Evolutionary conservation across 1,140 invertebrate genomes (phyloP).

Genomic region (Drosophila navojoa): DNA sequence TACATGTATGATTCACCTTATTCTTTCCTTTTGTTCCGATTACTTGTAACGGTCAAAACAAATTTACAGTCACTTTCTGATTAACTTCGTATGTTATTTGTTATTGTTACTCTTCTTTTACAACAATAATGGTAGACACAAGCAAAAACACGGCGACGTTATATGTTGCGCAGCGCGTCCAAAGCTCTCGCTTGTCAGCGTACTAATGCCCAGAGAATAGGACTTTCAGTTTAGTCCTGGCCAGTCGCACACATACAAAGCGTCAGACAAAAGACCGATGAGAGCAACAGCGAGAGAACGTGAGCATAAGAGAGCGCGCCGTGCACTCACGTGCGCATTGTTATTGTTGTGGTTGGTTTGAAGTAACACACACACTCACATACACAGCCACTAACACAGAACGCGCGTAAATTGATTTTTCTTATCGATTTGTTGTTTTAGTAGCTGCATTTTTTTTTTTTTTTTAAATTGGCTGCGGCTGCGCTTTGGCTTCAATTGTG

Average conservation of each 20-base stretch:
- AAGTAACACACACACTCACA: constrained; percentile 32
- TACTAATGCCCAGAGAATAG: constrained; percentile 62
- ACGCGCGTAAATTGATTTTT: constrained; percentile 77
- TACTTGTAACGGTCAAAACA: constrained; percentile 23
- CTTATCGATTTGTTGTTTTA: constrained; percentile 44
- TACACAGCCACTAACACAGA: constrained; percentile 26
- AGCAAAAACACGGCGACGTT: constrained; percentile 24
- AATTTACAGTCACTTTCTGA: constrained; percentile 4
- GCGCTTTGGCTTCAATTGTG: constrained; percentile 12
- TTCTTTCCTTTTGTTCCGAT: constrained; percentile 23
- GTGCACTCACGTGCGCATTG: constrained; percentile 75
- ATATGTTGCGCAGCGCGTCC: constrained; percentile 61
- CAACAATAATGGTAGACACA: constrained; percentile 50
- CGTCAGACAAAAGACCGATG: constrained; percentile 27
- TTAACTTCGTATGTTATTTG: constrained; percentile 34
- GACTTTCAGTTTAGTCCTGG: constrained; percentile 39
- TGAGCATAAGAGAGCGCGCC: constrained; percentile 9
- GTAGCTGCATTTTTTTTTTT: constrained; percentile 23
- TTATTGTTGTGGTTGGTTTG: constrained; percentile 77
- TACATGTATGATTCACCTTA: constrained; percentile 59
- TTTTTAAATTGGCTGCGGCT: constrained; percentile 42
- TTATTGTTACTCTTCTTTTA: constrained; percentile 52
- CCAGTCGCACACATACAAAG: constrained; percentile 13
- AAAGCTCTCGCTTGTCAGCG: constrained; percentile 71
- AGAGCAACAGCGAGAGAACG: constrained; percentile 5